Conservation (phyloP, 1,140 invertebrate genomes). For the Helicoverpa armigera region DNA sequence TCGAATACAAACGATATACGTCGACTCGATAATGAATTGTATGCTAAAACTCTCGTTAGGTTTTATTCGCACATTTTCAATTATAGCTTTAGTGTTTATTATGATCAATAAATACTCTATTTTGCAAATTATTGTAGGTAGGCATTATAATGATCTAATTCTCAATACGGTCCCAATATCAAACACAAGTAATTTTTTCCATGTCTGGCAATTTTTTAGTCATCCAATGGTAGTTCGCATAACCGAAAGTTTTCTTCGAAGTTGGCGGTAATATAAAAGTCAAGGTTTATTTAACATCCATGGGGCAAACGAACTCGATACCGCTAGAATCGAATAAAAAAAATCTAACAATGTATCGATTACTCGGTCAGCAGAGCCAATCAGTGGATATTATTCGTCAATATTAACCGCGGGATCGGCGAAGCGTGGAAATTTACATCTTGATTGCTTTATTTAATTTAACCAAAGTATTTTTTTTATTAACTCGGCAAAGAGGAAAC, state of each 20-base stretch:
- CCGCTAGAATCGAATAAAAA: constrained; percentile 67
- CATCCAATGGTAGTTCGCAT: no score
- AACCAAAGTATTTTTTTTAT: constrained; percentile 56
- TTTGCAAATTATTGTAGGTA: not conserved
- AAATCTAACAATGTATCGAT: constrained; percentile 63
- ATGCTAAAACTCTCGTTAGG: constrained; percentile 43
- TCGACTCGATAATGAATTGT: constrained; percentile 59
- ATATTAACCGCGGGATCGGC: constrained; percentile 56
- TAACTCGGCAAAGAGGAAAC: constrained; percentile 55
- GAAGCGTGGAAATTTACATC: constrained; percentile 62
- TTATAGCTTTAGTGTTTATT: constrained; percentile 13
- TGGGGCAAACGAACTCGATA: constrained; percentile 70
- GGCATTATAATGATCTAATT: not conserved
- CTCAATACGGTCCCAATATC: no score
- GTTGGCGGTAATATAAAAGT: constrained; percentile 54
- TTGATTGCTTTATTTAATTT: constrained; percentile 77
- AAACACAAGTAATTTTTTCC: no score
- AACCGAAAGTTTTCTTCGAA: constrained; percentile 62
- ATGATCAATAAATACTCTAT: not conserved
- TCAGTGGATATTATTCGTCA: constrained; percentile 61
- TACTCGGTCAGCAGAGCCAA: constrained; percentile 63
- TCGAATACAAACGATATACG: constrained; percentile 42
- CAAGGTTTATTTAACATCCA: constrained; percentile 56
- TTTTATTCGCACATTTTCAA: constrained; percentile 50
- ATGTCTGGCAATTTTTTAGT: no score